A percentile compares a stretch with the other conserved stretches of the same genome.
Evolutionary conservation across 2,888 invertebrate genomes (phyloP).

Genomic region (Rhogogaster chlorosoma): DNA sequence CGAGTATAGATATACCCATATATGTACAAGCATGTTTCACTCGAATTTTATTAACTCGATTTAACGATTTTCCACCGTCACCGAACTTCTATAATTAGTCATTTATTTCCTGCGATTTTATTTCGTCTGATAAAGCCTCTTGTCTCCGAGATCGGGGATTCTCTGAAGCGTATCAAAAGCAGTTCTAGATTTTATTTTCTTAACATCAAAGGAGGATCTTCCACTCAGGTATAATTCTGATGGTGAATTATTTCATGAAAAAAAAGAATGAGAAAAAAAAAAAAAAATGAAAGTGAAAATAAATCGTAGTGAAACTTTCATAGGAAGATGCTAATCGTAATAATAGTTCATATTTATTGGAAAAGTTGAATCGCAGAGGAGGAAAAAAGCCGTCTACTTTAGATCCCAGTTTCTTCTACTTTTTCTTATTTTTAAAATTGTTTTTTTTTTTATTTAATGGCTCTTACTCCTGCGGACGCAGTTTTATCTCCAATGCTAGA

Average conservation of each 20-base stretch:
- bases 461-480: not conserved
- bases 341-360: not conserved
- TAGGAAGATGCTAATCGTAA: not conserved
- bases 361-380: not conserved
- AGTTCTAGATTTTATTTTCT: not conserved
- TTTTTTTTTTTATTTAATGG: not conserved
- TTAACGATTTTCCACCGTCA: no score
- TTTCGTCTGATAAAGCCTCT: no score
- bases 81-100: no score
- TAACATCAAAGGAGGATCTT: not conserved
- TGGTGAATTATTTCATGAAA: not conserved
- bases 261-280: not conserved
- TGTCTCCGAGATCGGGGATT: no score
- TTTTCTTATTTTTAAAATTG: not conserved
- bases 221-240: not conserved
- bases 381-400: not conserved
- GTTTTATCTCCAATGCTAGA: not conserved
- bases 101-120: no score
- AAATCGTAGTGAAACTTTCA: not conserved
- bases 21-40: no score
- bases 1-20: not conserved
- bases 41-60: no score
- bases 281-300: not conserved
- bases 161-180: not conserved
- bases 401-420: not conserved